Conservation (phyloP, 2,797 vertebrate genomes). For the Dendrocincla tyrannina region DNA sequence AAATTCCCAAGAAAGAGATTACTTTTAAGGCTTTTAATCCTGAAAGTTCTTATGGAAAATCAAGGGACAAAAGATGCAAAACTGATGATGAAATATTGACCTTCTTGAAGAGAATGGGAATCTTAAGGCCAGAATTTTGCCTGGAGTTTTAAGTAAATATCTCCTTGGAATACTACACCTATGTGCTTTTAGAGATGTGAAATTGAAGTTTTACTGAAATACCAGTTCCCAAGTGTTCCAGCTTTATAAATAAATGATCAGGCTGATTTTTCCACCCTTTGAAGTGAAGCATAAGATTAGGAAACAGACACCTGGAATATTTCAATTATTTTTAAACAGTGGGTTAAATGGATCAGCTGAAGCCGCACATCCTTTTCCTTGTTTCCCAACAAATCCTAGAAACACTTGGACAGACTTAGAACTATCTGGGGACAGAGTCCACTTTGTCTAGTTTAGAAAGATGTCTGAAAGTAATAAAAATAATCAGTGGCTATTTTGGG, state of each 20-base stretch:
- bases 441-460: background rate
- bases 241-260: background rate
- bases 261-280: background rate
- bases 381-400: background rate
- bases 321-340: background rate
- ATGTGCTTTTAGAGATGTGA: background rate
- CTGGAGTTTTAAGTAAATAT: background rate
- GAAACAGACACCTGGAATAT: background rate
- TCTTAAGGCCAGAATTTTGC: background rate
- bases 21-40: background rate
- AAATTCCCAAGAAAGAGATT: background rate
- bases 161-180: background rate
- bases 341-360: background rate
- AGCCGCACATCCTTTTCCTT: background rate
- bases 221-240: background rate
- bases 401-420: background rate
- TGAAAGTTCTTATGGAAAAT: background rate
- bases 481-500: background rate
- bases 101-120: background rate
- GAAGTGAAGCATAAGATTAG: background rate
- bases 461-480: background rate
- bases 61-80: background rate
- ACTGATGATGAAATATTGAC: background rate
- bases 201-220: background rate
- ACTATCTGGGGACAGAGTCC: background rate